Evolutionary conservation across 2,113 vertebrate species (phyloP).

Genomic region (Podiceps cristatus): DNA sequence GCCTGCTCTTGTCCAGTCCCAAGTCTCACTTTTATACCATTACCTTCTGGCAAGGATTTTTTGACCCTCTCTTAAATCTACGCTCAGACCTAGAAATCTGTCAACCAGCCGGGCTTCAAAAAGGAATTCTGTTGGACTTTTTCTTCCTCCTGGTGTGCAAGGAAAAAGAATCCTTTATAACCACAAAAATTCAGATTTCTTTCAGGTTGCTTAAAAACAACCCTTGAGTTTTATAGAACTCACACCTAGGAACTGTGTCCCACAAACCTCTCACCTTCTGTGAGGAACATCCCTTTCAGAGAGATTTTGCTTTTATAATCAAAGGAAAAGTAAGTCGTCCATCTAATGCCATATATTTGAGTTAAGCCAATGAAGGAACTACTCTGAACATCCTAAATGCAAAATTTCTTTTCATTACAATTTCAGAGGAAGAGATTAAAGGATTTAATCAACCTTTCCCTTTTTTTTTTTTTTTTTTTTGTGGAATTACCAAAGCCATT

Average conservation of each 20-base stretch:
- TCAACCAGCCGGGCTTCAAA: background rate
- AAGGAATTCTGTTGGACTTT: background rate
- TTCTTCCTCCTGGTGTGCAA: background rate
- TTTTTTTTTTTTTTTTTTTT: background rate
- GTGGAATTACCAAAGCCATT: background rate
- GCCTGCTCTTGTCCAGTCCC: background rate
- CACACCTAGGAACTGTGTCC: background rate
- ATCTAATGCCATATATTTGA: background rate
- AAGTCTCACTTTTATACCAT: rapidly evolving
- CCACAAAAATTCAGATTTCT: background rate
- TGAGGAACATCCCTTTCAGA: background rate
- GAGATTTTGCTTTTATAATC: background rate
- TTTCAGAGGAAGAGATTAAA: background rate
- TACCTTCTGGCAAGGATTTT: background rate
- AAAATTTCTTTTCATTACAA: background rate
- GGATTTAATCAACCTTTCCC: background rate
- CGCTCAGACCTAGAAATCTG: background rate
- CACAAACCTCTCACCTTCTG: background rate
- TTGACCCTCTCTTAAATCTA: background rate
- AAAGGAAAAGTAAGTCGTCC: background rate
- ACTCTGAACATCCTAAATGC: background rate
- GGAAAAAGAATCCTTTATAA: background rate
- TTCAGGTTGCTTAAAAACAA: background rate
- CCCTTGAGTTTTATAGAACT: background rate
- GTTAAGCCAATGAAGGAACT: background rate